Percentiles rank a stretch among this genome's conserved stretches.
phyloP scores from a whole-genome alignment of 2,113 vertebrate genomes.

The Oryctolagus cuniculus region DNA sequence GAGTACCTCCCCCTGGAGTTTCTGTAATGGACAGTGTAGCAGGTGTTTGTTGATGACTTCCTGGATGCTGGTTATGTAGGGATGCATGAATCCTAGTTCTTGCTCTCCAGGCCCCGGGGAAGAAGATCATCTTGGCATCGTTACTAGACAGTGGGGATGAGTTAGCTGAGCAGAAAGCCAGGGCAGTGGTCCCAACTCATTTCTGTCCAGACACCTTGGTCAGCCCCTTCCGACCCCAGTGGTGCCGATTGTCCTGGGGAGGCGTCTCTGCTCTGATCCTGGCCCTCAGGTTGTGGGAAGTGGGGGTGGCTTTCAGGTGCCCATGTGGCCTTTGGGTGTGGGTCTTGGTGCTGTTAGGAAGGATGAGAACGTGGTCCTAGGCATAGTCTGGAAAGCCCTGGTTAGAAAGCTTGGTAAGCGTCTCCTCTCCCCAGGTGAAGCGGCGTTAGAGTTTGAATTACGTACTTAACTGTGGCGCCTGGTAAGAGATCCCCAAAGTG shows the following conservation, averaged over 20 bases:
- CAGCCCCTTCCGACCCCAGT: background rate
- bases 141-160: background rate
- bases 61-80: rapidly evolving
- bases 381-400: background rate
- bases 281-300: background rate
- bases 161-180: background rate
- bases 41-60: background rate
- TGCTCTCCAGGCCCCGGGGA: background rate
- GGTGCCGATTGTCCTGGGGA: rapidly evolving
- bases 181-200: background rate
- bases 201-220: background rate
- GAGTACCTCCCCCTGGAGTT: rapidly evolving
- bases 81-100: background rate
- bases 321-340: background rate
- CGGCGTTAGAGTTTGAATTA: background rate
- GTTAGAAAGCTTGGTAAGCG: background rate
- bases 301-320: background rate
- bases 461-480: background rate
- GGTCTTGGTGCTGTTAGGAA: rapidly evolving
- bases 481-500: background rate
- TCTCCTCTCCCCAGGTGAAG: background rate
- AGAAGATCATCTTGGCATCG: background rate
- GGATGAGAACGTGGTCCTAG: background rate
- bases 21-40: background rate
- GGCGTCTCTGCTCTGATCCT: background rate